These are phyloP conservation scores for Hylomyscus alleni DNA, from an alignment of 2,797 vertebrate genomes.

Conservation along the genomic window DNA sequence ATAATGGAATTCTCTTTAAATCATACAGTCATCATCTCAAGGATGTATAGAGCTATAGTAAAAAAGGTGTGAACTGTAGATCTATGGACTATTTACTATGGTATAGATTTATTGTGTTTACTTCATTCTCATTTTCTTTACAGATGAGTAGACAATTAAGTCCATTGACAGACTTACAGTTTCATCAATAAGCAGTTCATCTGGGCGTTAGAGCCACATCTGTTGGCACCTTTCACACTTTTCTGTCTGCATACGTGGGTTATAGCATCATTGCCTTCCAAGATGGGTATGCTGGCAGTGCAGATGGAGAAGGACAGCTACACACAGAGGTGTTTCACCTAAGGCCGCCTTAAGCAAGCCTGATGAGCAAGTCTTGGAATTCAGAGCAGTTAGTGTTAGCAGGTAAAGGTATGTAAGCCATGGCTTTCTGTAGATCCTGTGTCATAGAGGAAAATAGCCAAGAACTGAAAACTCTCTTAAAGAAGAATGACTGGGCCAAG, in stretches of 20 bases:
- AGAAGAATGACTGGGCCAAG: not conserved
- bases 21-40: not conserved
- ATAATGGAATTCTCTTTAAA: not conserved
- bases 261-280: not conserved
- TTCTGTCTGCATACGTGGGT: not conserved
- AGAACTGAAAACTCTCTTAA: not conserved
- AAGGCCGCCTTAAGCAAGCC: not conserved
- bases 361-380: not conserved
- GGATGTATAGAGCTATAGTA: not conserved
- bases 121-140: not conserved
- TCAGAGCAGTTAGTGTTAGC: not conserved
- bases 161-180: not conserved
- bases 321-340: not conserved
- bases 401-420: not conserved
- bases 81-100: not conserved
- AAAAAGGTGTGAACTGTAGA: not conserved
- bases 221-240: not conserved
- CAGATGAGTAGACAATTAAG: not conserved
- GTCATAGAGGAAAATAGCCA: not conserved
- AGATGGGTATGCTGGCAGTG: not conserved
- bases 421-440: not conserved
- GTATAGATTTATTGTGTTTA: not conserved
- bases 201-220: not conserved
- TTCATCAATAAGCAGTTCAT: not conserved
- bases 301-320: not conserved